Percentiles rank a stretch among this genome's conserved stretches.
Evolutionary conservation across 2,113 vertebrate genomes (phyloP).

Genomic region (Bagarius yarrelli): DNA sequence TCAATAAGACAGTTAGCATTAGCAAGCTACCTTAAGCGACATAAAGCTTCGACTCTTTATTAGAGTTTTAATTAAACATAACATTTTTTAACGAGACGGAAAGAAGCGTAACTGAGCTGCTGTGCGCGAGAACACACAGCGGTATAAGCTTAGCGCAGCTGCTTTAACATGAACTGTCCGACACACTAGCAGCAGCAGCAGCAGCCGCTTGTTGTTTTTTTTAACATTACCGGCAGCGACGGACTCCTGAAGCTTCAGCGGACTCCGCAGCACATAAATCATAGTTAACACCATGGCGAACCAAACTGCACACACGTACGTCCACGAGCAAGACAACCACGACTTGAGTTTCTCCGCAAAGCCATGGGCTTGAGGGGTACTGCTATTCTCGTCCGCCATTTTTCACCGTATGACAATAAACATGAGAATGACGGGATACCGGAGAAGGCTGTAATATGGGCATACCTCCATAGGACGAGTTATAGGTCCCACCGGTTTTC

Average conservation of each 20-base stretch:
- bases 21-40: not conserved
- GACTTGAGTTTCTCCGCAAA: slow-evolving; percentile 74
- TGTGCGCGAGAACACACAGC: not conserved
- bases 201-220: slow-evolving; percentile 7
- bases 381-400: slow-evolving; percentile 74
- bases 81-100: not conserved
- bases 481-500: slow-evolving; percentile 13
- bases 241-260: slow-evolving; percentile 87
- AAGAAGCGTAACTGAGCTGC: not conserved
- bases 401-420: slow-evolving; percentile 77
- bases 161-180: not conserved
- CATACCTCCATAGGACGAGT: slow-evolving; percentile 19
- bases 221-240: slow-evolving; percentile 81
- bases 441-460: slow-evolving; percentile 52
- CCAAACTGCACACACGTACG: slow-evolving; percentile 80
- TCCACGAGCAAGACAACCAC: slow-evolving; percentile 80
- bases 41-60: not conserved
- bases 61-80: not conserved
- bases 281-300: slow-evolving; percentile 81
- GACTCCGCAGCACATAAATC: slow-evolving; percentile 85
- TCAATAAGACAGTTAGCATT: slow-evolving; percentile 10
- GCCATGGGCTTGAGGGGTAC: slow-evolving; percentile 72
- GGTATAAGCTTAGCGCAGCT: not conserved
- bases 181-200: not conserved
- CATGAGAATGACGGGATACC: slow-evolving; percentile 77